Evolutionary conservation across 2,113 vertebrate species (phyloP).

Genomic region (Azemiops feae): DNA sequence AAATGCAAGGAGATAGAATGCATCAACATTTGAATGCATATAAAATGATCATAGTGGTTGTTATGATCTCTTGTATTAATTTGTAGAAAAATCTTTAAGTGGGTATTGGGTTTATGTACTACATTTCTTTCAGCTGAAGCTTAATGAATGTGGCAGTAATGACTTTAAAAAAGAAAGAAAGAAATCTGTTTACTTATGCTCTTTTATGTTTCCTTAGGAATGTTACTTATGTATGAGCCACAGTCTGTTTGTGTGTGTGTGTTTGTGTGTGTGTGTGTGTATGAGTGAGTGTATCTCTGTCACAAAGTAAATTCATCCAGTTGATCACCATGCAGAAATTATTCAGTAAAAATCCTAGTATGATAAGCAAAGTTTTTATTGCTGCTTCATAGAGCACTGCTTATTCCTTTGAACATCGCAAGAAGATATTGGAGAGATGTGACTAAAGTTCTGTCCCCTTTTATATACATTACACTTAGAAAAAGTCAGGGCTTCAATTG

Average conservation of each 20-base stretch:
- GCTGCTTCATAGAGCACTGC: conserved; percentile 47
- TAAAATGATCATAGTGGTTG: neutral
- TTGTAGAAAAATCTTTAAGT: rapidly evolving
- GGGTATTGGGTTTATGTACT: neutral
- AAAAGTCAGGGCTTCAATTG: neutral
- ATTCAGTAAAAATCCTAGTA: conserved; percentile 80
- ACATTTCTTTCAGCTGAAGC: neutral
- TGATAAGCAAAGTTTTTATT: conserved; percentile 73
- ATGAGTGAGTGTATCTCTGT: no score
- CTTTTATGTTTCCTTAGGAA: conserved; percentile 61
- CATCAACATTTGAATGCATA: neutral
- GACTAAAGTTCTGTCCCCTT: neutral
- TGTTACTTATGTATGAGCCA: conserved; percentile 68
- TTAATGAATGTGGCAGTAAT: conserved; percentile 33
- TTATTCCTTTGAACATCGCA: neutral
- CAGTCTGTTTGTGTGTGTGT: conserved; percentile 31
- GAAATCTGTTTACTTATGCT: conserved; percentile 70
- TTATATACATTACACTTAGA: neutral
- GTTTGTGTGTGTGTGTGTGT: no score
- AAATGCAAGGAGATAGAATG: neutral
- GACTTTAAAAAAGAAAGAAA: conserved; percentile 75
- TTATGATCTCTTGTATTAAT: neutral
- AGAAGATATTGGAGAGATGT: neutral
- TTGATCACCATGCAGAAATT: conserved; percentile 73
- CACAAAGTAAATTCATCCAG: conserved; percentile 75